Percentiles rank a stretch among this genome's conserved stretches.
Evolutionary conservation across 2,888 invertebrate species (phyloP).

Genomic region (Chouioia cunea): DNA sequence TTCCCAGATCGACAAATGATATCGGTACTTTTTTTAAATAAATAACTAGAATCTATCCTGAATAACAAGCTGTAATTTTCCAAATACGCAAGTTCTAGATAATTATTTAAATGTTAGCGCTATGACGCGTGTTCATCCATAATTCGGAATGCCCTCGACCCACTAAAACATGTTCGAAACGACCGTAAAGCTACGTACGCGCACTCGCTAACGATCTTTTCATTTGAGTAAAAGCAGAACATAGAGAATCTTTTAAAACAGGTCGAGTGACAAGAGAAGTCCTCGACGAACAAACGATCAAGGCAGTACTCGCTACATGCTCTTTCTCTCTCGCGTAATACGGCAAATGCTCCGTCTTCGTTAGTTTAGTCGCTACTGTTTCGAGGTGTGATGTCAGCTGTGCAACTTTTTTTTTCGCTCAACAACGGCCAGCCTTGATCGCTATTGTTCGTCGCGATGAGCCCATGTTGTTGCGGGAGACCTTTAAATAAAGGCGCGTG

Average conservation of each 20-base stretch:
- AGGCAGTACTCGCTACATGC: slow-evolving; percentile 1
- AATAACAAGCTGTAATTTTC: no score
- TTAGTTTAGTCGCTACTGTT: not conserved
- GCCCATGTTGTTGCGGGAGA: not conserved
- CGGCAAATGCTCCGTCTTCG: slow-evolving; percentile 2
- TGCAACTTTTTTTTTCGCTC: not conserved
- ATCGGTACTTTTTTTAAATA: not conserved
- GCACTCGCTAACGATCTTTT: no score
- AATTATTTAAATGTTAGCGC: no score
- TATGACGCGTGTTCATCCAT: no score
- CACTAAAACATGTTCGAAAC: no score
- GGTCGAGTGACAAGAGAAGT: slow-evolving; percentile 19
- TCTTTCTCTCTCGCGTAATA: slow-evolving; percentile 10
- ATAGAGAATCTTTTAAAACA: slow-evolving; percentile 10
- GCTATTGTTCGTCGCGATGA: slow-evolving; percentile 40
- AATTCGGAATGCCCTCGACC: no score
- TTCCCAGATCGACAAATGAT: no score
- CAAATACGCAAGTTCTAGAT: no score
- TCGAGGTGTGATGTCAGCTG: slow-evolving; percentile 35
- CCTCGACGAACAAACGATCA: slow-evolving; percentile 20
- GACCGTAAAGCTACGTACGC: no score
- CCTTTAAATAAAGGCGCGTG: slow-evolving; percentile 40
- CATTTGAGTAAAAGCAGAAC: no score
- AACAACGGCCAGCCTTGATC: slow-evolving; percentile 31
- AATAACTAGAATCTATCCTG: not conserved